A percentile compares a stretch with the other conserved stretches of the same genome.
These are phyloP conservation scores for Tipula helvola DNA, from an alignment of 2,888 invertebrate genomes.

Conservation along the genomic window DNA sequence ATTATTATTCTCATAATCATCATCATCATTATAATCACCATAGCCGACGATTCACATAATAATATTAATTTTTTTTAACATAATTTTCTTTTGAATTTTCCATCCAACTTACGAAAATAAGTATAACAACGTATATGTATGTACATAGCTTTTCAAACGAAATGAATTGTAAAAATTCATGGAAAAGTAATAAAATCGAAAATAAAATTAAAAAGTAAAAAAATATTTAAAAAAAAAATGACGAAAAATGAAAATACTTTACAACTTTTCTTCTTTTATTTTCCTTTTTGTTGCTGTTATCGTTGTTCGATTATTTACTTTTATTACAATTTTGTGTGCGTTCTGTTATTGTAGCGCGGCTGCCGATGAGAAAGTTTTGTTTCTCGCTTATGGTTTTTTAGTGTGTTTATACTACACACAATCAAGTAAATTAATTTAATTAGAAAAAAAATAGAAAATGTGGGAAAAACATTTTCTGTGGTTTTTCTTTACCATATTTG, in stretches of 20 bases:
- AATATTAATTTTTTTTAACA: neutral
- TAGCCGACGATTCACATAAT: neutral
- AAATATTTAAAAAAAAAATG: neutral
- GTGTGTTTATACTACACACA: neutral
- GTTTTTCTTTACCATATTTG: neutral
- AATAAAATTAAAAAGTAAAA: neutral
- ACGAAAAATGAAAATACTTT: neutral
- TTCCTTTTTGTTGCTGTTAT: neutral
- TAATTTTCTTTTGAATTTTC: neutral
- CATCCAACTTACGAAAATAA: neutral
- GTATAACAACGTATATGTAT: neutral
- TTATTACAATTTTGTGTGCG: neutral
- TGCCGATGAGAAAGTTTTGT: neutral
- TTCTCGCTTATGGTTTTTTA: neutral
- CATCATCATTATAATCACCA: neutral
- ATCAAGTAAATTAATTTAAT: neutral
- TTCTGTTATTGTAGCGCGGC: neutral
- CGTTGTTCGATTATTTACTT: neutral
- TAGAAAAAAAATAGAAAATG: neutral
- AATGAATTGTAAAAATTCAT: neutral
- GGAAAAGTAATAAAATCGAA: neutral
- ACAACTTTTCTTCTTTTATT: neutral
- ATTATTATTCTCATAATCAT: neutral
- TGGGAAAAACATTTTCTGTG: neutral
- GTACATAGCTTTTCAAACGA: neutral